phyloP scores from a whole-genome alignment of 2,888 invertebrate genomes.

The Pyrocoelia pectoralis region DNA sequence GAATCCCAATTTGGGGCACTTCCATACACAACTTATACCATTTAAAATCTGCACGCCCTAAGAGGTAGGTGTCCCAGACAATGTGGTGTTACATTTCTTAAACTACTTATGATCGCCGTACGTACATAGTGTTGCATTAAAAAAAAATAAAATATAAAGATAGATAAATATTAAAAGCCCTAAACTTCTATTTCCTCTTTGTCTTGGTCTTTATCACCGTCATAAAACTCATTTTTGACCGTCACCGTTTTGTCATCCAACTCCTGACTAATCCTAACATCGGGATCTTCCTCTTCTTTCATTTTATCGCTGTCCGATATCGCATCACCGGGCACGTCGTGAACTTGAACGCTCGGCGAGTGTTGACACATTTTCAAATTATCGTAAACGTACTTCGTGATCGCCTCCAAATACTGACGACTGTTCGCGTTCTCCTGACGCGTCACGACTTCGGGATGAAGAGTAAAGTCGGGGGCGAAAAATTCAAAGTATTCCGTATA shows the following conservation, averaged over 20 bases:
- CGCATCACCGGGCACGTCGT: conserved; percentile 89
- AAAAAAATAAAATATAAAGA: too few species aligned
- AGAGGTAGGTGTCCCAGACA: too few species aligned
- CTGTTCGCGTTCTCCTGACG: conserved; percentile 93
- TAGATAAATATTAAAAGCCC: too few species aligned
- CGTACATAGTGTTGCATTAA: too few species aligned
- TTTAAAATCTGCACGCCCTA: too few species aligned
- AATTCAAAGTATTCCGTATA: conserved; percentile 96
- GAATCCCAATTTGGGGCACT: too few species aligned
- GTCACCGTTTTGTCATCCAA: conserved; percentile 86
- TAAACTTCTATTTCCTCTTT: conserved; percentile 67
- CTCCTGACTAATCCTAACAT: conserved; percentile 77
- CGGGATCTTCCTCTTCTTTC: conserved; percentile 84
- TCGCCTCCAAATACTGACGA: conserved; percentile 93
- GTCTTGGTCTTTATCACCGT: conserved; percentile 91
- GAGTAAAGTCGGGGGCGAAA: conserved; percentile 95
- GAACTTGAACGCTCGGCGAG: conserved; percentile 98
- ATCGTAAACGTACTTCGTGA: conserved; percentile 80
- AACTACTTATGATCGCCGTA: too few species aligned
- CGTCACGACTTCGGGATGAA: conserved; percentile 92
- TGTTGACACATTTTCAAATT: conserved; percentile 93
- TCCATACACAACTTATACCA: too few species aligned
- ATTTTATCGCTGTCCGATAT: conserved; percentile 73
- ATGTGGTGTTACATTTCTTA: too few species aligned
- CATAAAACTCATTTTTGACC: conserved; percentile 87